Percentiles rank a stretch among this genome's conserved stretches.
These are phyloP conservation scores for Umimayanthus kanabou DNA, from an alignment of 92 coral and sea anemone species.

Conservation along the genomic window DNA sequence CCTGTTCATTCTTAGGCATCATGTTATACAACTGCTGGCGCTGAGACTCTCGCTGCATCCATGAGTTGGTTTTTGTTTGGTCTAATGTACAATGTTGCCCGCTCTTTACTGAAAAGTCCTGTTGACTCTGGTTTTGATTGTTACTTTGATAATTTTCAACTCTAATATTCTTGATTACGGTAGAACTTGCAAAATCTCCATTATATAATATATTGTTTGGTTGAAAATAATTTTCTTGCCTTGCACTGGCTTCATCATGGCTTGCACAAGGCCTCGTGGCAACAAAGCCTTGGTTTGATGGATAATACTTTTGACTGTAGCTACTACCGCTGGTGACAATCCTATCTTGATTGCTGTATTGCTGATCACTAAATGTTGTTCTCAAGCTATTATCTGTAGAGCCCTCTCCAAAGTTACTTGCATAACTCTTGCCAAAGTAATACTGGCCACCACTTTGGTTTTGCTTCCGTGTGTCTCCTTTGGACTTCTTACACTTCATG, in stretches of 20 bases:
- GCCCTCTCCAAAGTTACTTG: not conserved
- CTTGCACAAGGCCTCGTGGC: not conserved
- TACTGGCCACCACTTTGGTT: constrained; percentile 1
- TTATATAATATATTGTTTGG: not conserved
- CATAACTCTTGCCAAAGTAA: constrained; percentile 15
- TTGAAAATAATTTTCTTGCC: not conserved
- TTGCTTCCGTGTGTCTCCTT: constrained; percentile 3
- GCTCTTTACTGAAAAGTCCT: not conserved
- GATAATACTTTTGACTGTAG: not conserved
- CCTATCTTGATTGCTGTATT: not conserved
- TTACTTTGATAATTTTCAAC: not conserved
- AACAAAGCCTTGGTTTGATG: not conserved
- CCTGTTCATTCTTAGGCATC: constrained; percentile 22
- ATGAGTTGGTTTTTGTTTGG: not conserved
- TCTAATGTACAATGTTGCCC: not conserved
- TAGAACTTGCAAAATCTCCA: not conserved
- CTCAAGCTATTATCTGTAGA: not conserved
- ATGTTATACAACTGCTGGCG: constrained; percentile 25
- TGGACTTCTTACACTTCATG: constrained; percentile 32
- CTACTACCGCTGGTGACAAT: not conserved
- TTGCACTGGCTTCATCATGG: not conserved
- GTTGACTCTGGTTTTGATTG: not conserved
- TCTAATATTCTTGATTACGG: not conserved
- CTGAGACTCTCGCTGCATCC: constrained; percentile 13
- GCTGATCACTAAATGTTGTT: not conserved